phyloP scores from a whole-genome alignment of 2,888 invertebrate genomes.

The Metalampra italica region DNA sequence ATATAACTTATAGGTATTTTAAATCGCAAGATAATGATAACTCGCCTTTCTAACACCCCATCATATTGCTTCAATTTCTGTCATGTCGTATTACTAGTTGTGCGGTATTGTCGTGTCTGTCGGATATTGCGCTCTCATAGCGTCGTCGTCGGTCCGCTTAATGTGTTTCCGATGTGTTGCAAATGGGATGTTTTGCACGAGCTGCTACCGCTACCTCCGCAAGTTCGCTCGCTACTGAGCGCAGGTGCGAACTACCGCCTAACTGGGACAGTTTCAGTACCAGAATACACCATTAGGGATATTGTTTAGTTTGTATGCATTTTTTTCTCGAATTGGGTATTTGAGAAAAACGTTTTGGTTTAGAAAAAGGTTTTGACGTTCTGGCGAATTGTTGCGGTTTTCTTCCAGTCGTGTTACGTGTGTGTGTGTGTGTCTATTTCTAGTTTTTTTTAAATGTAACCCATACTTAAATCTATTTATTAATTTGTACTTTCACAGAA shows the following conservation, averaged over 20 bases:
- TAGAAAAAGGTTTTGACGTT: too few relatives aligned
- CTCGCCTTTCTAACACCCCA: not conserved
- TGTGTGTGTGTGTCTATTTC: too few relatives aligned
- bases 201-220: constrained; percentile 4
- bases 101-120: constrained; percentile 26
- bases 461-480: too few relatives aligned
- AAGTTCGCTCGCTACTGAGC: constrained; percentile 10
- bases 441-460: too few relatives aligned
- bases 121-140: constrained; percentile 71
- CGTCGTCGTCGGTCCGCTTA: constrained; percentile 58
- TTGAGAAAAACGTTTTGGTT: too few relatives aligned
- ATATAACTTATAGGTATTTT: too few relatives aligned
- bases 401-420: too few relatives aligned
- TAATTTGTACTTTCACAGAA: too few relatives aligned
- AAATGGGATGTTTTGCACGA: constrained; percentile 62
- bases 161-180: constrained; percentile 74
- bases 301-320: not conserved
- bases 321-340: not conserved
- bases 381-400: too few relatives aligned
- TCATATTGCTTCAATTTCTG: not conserved
- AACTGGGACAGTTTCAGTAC: constrained; percentile 28
- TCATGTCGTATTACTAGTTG: too few relatives aligned
- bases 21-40: too few relatives aligned
- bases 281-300: constrained; percentile 9
- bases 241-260: constrained; percentile 37